A percentile compares a stretch with the other conserved stretches of the same genome.
These are phyloP conservation scores for Ciona savignyi DNA, from an alignment of 23 tunicate genomes.

Conservation along the genomic window DNA sequence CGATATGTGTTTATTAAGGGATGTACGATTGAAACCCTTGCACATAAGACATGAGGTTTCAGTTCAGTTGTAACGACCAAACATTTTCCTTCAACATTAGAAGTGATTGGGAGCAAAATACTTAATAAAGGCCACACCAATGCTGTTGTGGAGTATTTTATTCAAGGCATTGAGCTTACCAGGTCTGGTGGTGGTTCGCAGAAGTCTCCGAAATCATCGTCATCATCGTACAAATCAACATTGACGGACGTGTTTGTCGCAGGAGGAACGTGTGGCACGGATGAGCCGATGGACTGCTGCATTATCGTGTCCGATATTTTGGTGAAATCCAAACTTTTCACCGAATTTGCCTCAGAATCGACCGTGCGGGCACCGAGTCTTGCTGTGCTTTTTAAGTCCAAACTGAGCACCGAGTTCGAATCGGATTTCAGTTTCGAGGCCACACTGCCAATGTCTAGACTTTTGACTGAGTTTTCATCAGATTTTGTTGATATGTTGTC, in stretches of 20 bases:
- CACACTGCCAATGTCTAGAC: neutral
- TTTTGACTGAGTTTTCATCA: neutral
- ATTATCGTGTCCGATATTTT: slow-evolving; percentile 30
- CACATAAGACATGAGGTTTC: too few relatives aligned
- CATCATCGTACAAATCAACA: slow-evolving; percentile 12
- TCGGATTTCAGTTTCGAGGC: neutral
- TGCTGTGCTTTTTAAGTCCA: neutral
- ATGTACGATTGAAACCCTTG: too few relatives aligned
- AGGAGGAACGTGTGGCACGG: neutral
- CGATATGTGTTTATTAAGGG: too few relatives aligned
- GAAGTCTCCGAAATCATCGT: slow-evolving; percentile 28
- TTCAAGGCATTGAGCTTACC: too few relatives aligned
- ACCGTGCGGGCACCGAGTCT: neutral
- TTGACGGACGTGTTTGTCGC: neutral
- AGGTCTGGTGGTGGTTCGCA: slow-evolving; percentile 59
- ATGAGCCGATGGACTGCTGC: slow-evolving; percentile 34
- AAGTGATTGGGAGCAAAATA: too few relatives aligned
- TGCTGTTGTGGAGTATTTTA: too few relatives aligned
- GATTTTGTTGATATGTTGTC: slow-evolving; percentile 1
- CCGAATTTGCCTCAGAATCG: slow-evolving; percentile 33
- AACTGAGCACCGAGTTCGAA: neutral
- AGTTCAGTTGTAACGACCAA: too few relatives aligned
- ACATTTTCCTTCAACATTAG: too few relatives aligned
- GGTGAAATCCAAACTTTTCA: slow-evolving; percentile 42
- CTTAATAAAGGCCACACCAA: too few relatives aligned